Evolutionary conservation across 2,113 vertebrate species (phyloP).

Genomic region (Oceanites oceanicus): DNA sequence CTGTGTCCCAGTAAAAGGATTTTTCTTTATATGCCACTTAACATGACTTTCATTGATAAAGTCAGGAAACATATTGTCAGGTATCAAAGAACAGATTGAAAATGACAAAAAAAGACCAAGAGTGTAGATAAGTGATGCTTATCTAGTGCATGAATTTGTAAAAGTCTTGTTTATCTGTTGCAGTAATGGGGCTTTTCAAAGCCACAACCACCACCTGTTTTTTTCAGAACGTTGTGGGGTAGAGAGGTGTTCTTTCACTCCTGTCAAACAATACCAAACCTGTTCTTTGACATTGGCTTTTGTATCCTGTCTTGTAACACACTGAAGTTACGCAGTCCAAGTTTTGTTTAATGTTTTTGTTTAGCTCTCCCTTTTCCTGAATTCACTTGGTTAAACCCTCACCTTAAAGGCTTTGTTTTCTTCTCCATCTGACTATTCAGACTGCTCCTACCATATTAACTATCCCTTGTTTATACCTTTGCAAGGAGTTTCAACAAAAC

Average conservation of each 20-base stretch:
- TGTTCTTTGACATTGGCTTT: background rate
- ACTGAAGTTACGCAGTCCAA: background rate
- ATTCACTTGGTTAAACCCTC: background rate
- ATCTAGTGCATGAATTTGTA: background rate
- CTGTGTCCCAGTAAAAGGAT: background rate
- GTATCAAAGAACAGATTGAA: background rate
- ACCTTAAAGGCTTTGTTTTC: background rate
- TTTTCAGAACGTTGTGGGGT: accelerated
- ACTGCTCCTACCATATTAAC: background rate
- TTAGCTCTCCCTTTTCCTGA: background rate
- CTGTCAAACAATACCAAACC: background rate
- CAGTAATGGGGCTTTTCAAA: background rate
- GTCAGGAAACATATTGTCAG: background rate
- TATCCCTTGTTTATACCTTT: background rate
- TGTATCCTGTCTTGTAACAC: background rate
- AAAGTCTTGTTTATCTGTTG: background rate
- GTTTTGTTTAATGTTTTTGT: background rate
- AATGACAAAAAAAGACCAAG: background rate
- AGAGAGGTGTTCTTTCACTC: background rate
- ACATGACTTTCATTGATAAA: background rate
- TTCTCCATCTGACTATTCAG: background rate
- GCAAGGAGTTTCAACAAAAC: background rate
- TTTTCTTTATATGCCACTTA: background rate
- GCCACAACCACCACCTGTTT: background rate
- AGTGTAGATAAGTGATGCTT: background rate